Base-by-base conservation (phyloP, 92 coral and sea anemone genomes). In the Actinernus sp. region DNA sequence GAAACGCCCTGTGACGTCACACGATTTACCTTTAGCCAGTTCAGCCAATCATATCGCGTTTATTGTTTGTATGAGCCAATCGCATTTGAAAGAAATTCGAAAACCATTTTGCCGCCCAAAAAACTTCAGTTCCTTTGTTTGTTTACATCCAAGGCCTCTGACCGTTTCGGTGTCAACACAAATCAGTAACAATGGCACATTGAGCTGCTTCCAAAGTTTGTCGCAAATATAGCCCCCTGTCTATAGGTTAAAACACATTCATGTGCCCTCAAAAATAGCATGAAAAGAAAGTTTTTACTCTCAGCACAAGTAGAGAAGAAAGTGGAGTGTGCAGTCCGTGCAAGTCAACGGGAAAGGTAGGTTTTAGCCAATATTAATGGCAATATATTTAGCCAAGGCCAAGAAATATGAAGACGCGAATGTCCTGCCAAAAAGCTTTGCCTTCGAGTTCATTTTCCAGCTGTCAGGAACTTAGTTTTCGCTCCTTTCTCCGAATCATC, bases 61-160 rank as follows among this genome's bases (percentile, higher is more conserved):
- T 11, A 23, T 9, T 13, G 14, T 44, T 54, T 1, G 12, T n/a
- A 39, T 51, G 13, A 59, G 31, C 88, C 88, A 82, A 74, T 82
- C 64, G 40, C 12, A 67, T 37, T 48, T 24, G 27, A 65, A 68
- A 6, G 46, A 45, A 34, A 13, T 65, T 82, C 63, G 61, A 75
- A 82, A 51, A 47, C 28, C 41, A 33, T 63, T 89, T 89, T 83
- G 96, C 87, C 91, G 91, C 96, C 63, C 83, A 88, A 79, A 88
- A 21, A 2, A 63, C 71, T 59, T 44, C 44, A 33, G 64, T 49
- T 37, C 45, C 23, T 72, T 73, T 63, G 71, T 82, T 78, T 82
- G 89, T 82, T 82, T 82, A 82, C 89, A 82, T 82, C 79, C 65
- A n/a, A n/a, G n/a, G n/a, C n/a, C n/a, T n/a, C 76, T 50, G 47